Base-by-base conservation (phyloP, 2,797 vertebrate species). In the Gorsachius magnificus region DNA sequence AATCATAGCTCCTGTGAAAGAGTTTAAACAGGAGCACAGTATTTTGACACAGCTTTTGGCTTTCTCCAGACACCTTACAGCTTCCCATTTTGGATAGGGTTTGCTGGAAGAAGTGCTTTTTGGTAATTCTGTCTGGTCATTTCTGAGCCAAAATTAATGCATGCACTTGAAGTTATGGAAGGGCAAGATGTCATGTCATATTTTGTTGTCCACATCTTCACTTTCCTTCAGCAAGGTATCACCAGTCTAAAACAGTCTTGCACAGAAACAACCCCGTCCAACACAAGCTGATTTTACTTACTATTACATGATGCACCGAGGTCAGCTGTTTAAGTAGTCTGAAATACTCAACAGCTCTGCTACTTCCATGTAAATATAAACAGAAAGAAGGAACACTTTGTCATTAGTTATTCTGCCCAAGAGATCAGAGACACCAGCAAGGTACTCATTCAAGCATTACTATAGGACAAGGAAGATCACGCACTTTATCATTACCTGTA, bases 111-210 rank as follows among this genome's bases (percentile, higher is more conserved):
- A 58, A 64, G 11, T 43, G 43, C 15, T 33, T 83, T 79, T 68
- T 83, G 15, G 5, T 38, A 72, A 64, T 64, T 54, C 45, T n/a
- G 13, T n/a, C 50, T n/a, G 24, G n/a, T 68, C 29, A 53, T 17
- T 83, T 69, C 74, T 13, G 11, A 68, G 58, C 10, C 64, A 90
- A 76, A 91, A 77, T 21, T 69, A 75, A 77, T 11, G 33, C 22
- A 33, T 13, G 10, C 28, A 65, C 3, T 1, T 24, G 25, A 48
- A 53, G 9, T 35, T 61, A 56, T 0, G 3, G 6, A 51, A 63
- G 26, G 36, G 41, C 11, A 77, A 72, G 28, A 45, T 25, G 16
- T 22, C 7, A 45, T 25, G 16, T 22, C 7, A 19, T 13, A 56
- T 72, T 60, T 17, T 69, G 31, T 33, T 29, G 3, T n/a, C 25